These are phyloP conservation scores for Aleiodes leptofemur DNA, from an alignment of 2,888 invertebrate species.

Conservation along the genomic window DNA sequence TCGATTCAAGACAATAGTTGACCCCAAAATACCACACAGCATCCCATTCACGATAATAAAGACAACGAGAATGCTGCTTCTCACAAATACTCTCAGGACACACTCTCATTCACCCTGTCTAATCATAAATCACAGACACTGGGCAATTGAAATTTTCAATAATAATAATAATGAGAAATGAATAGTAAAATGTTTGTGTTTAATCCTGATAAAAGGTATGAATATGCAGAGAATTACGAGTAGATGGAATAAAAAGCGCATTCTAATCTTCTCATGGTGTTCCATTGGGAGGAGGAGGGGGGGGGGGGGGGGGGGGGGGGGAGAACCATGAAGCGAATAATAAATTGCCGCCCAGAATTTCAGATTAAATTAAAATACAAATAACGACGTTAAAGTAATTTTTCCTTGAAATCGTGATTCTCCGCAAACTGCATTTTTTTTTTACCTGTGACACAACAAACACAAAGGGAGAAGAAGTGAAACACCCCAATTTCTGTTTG, in stretches of 20 bases:
- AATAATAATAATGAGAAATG: too few species aligned
- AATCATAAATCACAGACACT: conserved; percentile 12
- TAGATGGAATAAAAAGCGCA: too few species aligned
- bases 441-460: not conserved
- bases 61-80: not conserved
- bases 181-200: too few species aligned
- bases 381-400: not conserved
- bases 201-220: too few species aligned
- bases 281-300: too few species aligned
- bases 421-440: not conserved
- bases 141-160: not conserved
- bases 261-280: too few species aligned
- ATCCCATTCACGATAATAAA: conserved; percentile 25
- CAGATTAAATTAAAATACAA: not conserved
- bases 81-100: not conserved
- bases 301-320: too few species aligned
- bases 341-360: too few species aligned
- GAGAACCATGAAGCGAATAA: too few species aligned
- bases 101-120: conserved; percentile 3
- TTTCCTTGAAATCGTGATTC: not conserved
- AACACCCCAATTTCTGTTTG: conserved; percentile 15
- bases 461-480: not conserved
- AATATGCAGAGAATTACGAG: too few species aligned
- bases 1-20: conserved; percentile 53
- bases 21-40: conserved; percentile 23